phyloP scores from a whole-genome alignment of 1,140 invertebrate genomes.

The Megathymus violae region DNA sequence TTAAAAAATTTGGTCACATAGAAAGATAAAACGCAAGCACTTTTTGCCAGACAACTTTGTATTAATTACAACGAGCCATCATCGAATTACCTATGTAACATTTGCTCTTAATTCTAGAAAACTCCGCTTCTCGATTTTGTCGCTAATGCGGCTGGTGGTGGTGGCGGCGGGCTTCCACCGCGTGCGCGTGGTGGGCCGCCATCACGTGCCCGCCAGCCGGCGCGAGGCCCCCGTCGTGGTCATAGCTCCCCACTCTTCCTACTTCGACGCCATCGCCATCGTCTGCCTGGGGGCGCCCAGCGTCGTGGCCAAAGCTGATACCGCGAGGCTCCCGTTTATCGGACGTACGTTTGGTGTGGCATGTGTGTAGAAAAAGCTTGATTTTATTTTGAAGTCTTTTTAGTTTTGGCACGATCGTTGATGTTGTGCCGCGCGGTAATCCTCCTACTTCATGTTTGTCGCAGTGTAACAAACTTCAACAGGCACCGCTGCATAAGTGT shows the following conservation, averaged over 20 bases:
- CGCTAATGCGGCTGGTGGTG: constrained; percentile 89
- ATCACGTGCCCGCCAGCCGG: constrained; percentile 51
- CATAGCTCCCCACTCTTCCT: constrained; percentile 95
- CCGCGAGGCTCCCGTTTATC: constrained; percentile 91
- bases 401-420: neutral
- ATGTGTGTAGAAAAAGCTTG: constrained; percentile 28
- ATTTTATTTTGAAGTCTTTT: constrained; percentile 17
- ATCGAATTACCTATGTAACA: constrained; percentile 24
- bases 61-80: no score
- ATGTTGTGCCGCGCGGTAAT: neutral
- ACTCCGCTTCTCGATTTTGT: constrained; percentile 85
- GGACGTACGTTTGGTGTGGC: constrained; percentile 88
- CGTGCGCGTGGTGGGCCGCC: constrained; percentile 57
- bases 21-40: no score
- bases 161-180: constrained; percentile 91
- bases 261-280: constrained; percentile 94
- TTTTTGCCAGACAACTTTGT: no score
- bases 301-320: constrained; percentile 94
- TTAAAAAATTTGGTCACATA: no score
- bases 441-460: neutral
- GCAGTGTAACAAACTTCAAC: neutral
- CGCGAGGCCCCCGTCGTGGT: constrained; percentile 93
- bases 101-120: constrained; percentile 67
- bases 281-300: constrained; percentile 92
- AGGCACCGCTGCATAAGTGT: no score